A percentile compares a stretch with the other conserved stretches of the same genome.
phyloP scores from a whole-genome alignment of 2,888 invertebrate genomes.

The Lochmaea crataegi region DNA sequence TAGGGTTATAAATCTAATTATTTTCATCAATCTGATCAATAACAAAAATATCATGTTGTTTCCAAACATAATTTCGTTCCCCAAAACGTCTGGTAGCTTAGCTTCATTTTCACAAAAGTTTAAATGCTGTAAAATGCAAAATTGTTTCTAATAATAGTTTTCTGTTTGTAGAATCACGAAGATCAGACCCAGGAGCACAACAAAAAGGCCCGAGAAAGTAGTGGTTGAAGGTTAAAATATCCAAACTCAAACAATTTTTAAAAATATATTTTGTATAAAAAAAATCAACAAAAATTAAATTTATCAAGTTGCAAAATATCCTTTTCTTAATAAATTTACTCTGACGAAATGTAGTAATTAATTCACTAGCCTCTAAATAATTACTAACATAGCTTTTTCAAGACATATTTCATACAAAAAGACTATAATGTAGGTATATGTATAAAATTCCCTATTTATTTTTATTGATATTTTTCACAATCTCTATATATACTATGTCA shows the following conservation, averaged over 20 bases:
- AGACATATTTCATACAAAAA: neutral
- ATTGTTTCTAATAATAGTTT: neutral
- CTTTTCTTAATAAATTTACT: neutral
- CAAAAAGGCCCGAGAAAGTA: slow-evolving; percentile 5
- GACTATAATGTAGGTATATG: neutral
- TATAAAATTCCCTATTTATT: neutral
- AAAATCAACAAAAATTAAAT: neutral
- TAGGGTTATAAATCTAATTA: too few relatives aligned
- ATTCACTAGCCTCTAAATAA: slow-evolving; percentile 3
- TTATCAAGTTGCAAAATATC: neutral
- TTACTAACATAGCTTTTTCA: neutral
- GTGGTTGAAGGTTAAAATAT: neutral
- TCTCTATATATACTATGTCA: neutral
- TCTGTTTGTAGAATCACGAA: slow-evolving; percentile 49
- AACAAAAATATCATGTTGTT: too few relatives aligned
- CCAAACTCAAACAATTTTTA: neutral
- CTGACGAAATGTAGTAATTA: neutral
- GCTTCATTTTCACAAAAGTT: too few relatives aligned
- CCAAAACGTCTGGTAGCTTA: too few relatives aligned
- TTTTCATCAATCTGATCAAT: too few relatives aligned
- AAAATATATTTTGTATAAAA: slow-evolving; percentile 1
- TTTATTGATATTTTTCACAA: neutral
- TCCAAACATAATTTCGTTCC: too few relatives aligned
- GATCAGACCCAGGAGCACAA: slow-evolving; percentile 48
- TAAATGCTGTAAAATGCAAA: too few relatives aligned